These are phyloP conservation scores for Tubiluchus corallicola DNA, from an alignment of 2,888 invertebrate species.

Conservation along the genomic window DNA sequence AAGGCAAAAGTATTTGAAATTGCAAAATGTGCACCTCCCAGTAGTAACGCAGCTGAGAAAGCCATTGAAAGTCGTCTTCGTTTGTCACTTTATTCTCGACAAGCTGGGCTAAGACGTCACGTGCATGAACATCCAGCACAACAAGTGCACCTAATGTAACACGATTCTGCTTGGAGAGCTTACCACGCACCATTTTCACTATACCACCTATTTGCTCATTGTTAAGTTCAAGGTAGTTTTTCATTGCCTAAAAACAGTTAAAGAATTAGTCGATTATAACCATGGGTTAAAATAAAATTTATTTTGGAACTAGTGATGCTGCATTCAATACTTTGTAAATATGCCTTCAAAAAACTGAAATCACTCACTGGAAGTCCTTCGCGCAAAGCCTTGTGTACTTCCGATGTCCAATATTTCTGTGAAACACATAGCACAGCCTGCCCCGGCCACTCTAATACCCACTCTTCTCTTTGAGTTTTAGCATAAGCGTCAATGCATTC, in stretches of 20 bases:
- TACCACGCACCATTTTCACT: slow-evolving; percentile 50
- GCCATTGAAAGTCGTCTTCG: slow-evolving; percentile 32
- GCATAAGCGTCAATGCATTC: slow-evolving; percentile 52
- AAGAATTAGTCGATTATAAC: no score
- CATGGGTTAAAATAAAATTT: no score
- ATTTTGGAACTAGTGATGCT: no score
- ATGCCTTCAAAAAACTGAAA: no score
- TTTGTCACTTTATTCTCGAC: slow-evolving; percentile 21
- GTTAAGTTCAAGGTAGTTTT: slow-evolving; percentile 46
- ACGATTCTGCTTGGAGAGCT: slow-evolving; percentile 30
- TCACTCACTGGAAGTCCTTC: slow-evolving; percentile 12
- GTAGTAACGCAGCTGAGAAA: slow-evolving; percentile 32
- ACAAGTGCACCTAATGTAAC: slow-evolving; percentile 45
- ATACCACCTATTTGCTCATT: slow-evolving; percentile 59
- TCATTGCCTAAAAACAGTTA: slow-evolving; percentile 29
- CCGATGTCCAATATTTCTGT: slow-evolving; percentile 28
- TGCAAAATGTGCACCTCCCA: slow-evolving; percentile 33
- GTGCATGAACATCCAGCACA: slow-evolving; percentile 52
- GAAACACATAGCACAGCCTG: slow-evolving; percentile 32
- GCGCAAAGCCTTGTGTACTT: slow-evolving; percentile 22
- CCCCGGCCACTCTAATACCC: slow-evolving; percentile 33
- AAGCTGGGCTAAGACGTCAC: slow-evolving; percentile 28
- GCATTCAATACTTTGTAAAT: no score
- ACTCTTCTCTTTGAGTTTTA: slow-evolving; percentile 29
- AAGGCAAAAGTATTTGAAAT: no score